Conservation (phyloP, 1,140 invertebrate species). For the Lanistes nyassanus region DNA sequence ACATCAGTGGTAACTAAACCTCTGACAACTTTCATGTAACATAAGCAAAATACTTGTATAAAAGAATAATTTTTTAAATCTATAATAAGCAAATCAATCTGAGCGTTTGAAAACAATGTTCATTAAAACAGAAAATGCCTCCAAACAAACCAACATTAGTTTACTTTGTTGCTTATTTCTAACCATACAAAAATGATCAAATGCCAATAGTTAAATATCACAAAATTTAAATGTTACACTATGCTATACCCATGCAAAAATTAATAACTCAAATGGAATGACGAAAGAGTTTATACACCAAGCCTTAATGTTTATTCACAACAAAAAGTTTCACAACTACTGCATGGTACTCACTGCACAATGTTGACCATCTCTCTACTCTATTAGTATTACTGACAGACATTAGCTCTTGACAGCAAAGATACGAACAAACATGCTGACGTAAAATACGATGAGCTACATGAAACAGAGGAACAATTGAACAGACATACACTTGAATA, state of each 20-base stretch:
- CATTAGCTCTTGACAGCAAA: background rate
- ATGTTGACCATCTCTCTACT: too few species aligned
- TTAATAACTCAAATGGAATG: background rate
- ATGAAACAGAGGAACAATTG: too few species aligned
- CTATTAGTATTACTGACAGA: too few species aligned
- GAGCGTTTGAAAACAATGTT: too few species aligned
- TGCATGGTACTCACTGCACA: too few species aligned
- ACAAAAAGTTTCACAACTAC: background rate
- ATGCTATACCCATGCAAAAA: background rate
- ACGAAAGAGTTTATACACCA: background rate
- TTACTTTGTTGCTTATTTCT: background rate
- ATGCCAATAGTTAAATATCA: background rate
- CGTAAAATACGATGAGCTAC: background rate
- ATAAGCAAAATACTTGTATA: too few species aligned
- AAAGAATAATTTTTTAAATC: too few species aligned
- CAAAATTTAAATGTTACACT: background rate
- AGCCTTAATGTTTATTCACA: background rate
- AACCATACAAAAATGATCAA: background rate
- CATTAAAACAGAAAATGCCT: background rate
- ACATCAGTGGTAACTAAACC: too few species aligned
- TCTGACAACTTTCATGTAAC: too few species aligned
- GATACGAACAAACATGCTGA: background rate
- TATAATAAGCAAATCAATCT: too few species aligned
- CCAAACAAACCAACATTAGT: background rate
- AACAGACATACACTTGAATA: too few species aligned